phyloP scores from a whole-genome alignment of 1,140 invertebrate species.

The Amyelois transitella region DNA sequence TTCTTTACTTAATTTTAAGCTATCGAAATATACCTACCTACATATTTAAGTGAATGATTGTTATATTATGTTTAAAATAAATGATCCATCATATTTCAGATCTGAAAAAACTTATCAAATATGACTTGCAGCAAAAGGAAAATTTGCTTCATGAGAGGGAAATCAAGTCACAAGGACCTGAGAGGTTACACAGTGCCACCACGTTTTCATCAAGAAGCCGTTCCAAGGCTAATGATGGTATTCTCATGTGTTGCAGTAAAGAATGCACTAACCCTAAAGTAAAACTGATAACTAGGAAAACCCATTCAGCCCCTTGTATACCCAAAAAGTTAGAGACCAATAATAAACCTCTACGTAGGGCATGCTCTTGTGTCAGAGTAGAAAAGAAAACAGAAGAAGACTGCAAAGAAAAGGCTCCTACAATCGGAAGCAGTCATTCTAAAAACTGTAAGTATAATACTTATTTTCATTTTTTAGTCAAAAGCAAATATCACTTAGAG shows the following conservation, averaged over 20 bases:
- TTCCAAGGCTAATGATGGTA: conserved; percentile 37
- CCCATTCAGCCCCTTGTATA: conserved; percentile 49
- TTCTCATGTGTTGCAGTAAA: conserved; percentile 32
- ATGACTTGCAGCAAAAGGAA: conserved; percentile 59
- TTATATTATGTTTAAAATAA: background rate
- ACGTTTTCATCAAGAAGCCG: conserved; percentile 63
- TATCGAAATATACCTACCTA: too few relatives aligned
- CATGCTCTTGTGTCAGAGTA: conserved; percentile 47
- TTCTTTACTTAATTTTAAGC: too few relatives aligned
- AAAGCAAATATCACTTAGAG: too few relatives aligned
- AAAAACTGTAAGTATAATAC: conserved; percentile 62
- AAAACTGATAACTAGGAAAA: conserved; percentile 25
- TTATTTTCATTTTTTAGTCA: too few relatives aligned
- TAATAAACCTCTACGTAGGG: conserved; percentile 29
- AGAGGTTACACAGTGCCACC: conserved; percentile 64
- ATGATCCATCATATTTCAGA: conserved; percentile 60
- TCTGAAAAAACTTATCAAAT: conserved; percentile 76
- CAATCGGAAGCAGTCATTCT: conserved; percentile 14
- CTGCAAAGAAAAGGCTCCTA: conserved; percentile 27
- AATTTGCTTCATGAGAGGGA: conserved; percentile 16
- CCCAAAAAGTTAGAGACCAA: conserved; percentile 15
- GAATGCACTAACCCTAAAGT: conserved; percentile 23
- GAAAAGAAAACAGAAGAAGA: conserved; percentile 31
- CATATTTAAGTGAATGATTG: background rate
- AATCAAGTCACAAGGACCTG: conserved; percentile 42